phyloP scores from a whole-genome alignment of 2,797 vertebrate genomes.

The Eulemur mongoz region DNA sequence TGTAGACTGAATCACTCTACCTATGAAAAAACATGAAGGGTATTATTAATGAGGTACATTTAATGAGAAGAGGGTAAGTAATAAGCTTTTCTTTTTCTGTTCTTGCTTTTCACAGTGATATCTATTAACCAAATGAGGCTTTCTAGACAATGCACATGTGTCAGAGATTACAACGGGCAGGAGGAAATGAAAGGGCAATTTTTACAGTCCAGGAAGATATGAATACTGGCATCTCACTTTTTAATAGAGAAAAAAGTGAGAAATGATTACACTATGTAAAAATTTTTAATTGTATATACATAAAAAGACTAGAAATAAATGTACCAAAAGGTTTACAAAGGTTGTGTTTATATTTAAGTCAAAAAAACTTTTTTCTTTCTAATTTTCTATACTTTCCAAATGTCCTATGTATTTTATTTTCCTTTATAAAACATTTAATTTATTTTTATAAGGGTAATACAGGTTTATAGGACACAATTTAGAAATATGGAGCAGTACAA shows the following conservation, averaged over 20 bases:
- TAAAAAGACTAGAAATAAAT: slow-evolving; percentile 35
- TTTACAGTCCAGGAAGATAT: neutral
- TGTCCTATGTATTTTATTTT: neutral
- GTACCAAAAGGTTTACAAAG: slow-evolving; percentile 30
- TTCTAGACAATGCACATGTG: neutral
- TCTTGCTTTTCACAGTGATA: slow-evolving; percentile 29
- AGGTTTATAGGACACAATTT: neutral
- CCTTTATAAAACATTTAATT: slow-evolving; percentile 5
- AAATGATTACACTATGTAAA: slow-evolving; percentile 13
- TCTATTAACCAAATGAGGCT: slow-evolving; percentile 7
- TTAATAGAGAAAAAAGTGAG: slow-evolving; percentile 28
- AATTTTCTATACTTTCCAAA: neutral
- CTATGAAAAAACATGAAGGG: neutral
- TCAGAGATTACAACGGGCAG: neutral
- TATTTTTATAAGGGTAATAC: slow-evolving; percentile 1
- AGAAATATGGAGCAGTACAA: neutral
- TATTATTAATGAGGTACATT: slow-evolving; percentile 43
- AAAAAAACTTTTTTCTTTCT: neutral
- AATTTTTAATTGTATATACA: neutral
- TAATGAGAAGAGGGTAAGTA: neutral
- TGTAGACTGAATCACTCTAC: neutral
- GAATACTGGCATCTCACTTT: neutral
- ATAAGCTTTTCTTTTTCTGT: slow-evolving; percentile 26
- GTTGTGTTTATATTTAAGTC: neutral
- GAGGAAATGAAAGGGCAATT: neutral